Conservation (phyloP, 2,888 invertebrate genomes). For the Anthrax anthrax region DNA sequence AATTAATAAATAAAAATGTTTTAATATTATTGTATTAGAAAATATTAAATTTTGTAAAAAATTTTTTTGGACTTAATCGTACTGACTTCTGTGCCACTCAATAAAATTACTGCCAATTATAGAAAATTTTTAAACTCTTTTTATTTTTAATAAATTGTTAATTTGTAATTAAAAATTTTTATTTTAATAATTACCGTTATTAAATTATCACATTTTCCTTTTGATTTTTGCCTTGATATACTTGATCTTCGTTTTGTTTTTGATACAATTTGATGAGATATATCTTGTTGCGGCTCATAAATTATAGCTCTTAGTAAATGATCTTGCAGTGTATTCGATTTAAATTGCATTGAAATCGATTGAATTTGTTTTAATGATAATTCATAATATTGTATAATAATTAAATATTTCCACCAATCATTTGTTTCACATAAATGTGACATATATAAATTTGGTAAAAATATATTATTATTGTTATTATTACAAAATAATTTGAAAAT, state of each 20-base stretch:
- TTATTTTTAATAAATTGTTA: no score
- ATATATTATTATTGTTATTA: no score
- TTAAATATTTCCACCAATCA: constrained; percentile 55
- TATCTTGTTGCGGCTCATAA: constrained; percentile 15
- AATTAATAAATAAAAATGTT: no score
- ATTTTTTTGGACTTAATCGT: no score
- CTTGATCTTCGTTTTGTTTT: constrained; percentile 15
- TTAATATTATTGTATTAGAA: no score
- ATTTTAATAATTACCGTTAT: not conserved
- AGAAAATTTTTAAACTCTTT: no score
- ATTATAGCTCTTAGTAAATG: constrained; percentile 26
- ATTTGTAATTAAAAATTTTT: not conserved
- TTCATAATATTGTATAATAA: constrained; percentile 53
- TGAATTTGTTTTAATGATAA: constrained; percentile 41
- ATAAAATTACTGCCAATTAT: no score
- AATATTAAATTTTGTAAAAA: no score
- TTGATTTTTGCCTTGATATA: constrained; percentile 14
- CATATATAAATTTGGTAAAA: constrained; percentile 35
- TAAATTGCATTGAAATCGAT: constrained; percentile 21
- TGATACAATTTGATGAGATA: no score
- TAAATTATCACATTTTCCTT: constrained; percentile 5
- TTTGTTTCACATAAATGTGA: constrained; percentile 44
- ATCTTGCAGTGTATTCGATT: constrained; percentile 21
- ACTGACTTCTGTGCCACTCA: no score
- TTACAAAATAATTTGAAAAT: constrained; percentile 19